Base-by-base conservation (phyloP, 2,888 invertebrate species). In the Pristionchus fissidentatus region DNA sequence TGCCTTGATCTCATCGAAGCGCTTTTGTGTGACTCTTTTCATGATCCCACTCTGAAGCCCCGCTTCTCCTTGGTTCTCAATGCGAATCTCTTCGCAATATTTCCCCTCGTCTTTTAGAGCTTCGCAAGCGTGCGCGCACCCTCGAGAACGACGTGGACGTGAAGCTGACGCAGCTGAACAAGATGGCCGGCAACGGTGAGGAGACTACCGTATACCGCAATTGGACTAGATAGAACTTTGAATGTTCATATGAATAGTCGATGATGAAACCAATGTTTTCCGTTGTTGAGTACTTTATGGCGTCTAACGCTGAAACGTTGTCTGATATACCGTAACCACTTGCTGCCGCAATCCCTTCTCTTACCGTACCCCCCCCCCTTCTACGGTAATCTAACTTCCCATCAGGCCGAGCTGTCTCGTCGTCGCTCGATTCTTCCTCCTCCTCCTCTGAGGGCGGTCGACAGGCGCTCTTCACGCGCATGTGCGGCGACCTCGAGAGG, bases 121-220 rank as follows among this genome's bases (percentile, higher is more conserved):
- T 97, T 84, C 94, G 97, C 82, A 97, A 97, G 93, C 96, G 97
- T 93, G 98, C 98, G 1, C 94, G 98, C 85, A 95, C 95, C 85
- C 93, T 98, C 81, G 98, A 98, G 93, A 98, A 97, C 94, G 98
- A 97, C 93, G 96, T 98, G 89, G 98, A 98, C 93, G 94, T 96
- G 19, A 98, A 98, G 93, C 94, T 98, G 87, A 97, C 98, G 1
- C 96, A 96, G 8, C 97, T 97, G 92, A 97, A 97, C 93, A 98
- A 98, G 94, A 94, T 98, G 73, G 85, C 85, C 1, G 85, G 84
- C 0, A 84, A 87, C 83, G 86, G 86, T 86, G 0, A n/a, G 60
- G 73, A 29, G 3, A 32, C 13, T 78, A n/a, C n/a, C n/a, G n/a
- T n/a, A n/a, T n/a, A n/a, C n/a, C n/a, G n/a, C n/a, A n/a, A n/a